Evolutionary conservation across 1,140 invertebrate species (phyloP), one percentile per base, ranked within the genome.

Genomic region (Panagrolaimus sp.): DNA sequence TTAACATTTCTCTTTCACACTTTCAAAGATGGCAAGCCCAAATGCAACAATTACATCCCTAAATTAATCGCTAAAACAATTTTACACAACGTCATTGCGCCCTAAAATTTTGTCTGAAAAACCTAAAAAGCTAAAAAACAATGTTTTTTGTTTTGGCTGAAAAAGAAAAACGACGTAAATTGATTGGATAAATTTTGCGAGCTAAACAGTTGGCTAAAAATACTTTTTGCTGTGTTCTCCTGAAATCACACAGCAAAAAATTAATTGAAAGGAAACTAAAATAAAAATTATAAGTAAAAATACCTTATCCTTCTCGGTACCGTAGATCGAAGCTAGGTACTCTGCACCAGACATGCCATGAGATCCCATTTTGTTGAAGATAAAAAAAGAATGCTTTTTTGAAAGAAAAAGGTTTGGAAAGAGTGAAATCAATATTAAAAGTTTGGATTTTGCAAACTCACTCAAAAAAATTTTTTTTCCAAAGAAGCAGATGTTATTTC

Each of bases 311-410:
- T 98, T 98, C 88, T 98, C 94, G 52, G 94, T 97, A 78, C 94
- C 94, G 85, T 97, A 98, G 88, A 98, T 98, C 78, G 93, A 95
- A 77, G 94, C 94, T 77, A 97, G 88, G 89, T 97, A 97, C 83
- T 98, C 94, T 70, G 94, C 94, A 26, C 71, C 71, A 15, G 71
- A 73, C 32, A 72, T 58, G 14, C 52, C 52, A n/a, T 58, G 52
- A 5, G 21, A 21, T n/a, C 21, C 52, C 52, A 58, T 58, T 21
- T 58, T 21, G 48, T 52, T 52, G 8, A 52, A 38, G 7, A 38
- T 38, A 38, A 38, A 2, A 38, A 38, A 38, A 38, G 7, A 38
- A 38, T 38, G 32, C 7, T n/a, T 38, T 4, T 38, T 38, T 38
- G 32, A 38, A 38, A 38, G n/a, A n/a, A 38, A 38, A 7, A 38